Percentiles rank a stretch among this genome's conserved stretches.
Conservation (phyloP, 1,140 invertebrate genomes). For the Sycophaga agraensis region DNA sequence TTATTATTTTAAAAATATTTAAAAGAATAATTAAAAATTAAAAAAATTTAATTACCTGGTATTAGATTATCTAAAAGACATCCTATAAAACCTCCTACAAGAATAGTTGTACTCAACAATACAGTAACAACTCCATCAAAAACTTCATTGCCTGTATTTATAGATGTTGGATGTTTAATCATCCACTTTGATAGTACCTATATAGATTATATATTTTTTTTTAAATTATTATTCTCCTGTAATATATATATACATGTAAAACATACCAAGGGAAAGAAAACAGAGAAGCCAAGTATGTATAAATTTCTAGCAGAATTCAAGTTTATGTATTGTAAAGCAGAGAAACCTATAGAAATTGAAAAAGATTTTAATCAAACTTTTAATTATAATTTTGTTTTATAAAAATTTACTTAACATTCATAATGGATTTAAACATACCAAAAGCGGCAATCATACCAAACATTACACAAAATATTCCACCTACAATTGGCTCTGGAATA, state of each 20-base stretch:
- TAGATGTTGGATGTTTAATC: conserved; percentile 64
- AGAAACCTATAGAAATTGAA: conserved; percentile 62
- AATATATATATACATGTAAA: conserved; percentile 6
- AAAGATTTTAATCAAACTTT: conserved; percentile 2
- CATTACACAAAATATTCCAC: conserved; percentile 84
- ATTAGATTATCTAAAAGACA: conserved; percentile 84
- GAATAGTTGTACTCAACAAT: conserved; percentile 79
- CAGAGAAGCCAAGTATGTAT: conserved; percentile 84
- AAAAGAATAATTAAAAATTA: neutral
- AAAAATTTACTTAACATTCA: neutral
- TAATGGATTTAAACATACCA: conserved; percentile 53
- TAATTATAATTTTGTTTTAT: neutral
- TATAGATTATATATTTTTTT: neutral
- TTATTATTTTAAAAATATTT: neutral
- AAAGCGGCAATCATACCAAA: conserved; percentile 85
- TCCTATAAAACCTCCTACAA: conserved; percentile 78
- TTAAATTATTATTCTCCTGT: neutral
- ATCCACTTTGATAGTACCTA: conserved; percentile 76
- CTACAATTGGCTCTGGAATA: conserved; percentile 86
- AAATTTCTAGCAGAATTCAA: conserved; percentile 81
- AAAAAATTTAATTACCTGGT: conserved; percentile 65
- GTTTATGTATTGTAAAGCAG: conserved; percentile 80
- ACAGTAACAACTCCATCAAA: conserved; percentile 76
- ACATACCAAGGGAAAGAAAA: conserved; percentile 77
- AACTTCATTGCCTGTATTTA: conserved; percentile 70